Evolutionary conservation across 2,888 invertebrate species (phyloP).

Genomic region (Penaeus monodon): DNA sequence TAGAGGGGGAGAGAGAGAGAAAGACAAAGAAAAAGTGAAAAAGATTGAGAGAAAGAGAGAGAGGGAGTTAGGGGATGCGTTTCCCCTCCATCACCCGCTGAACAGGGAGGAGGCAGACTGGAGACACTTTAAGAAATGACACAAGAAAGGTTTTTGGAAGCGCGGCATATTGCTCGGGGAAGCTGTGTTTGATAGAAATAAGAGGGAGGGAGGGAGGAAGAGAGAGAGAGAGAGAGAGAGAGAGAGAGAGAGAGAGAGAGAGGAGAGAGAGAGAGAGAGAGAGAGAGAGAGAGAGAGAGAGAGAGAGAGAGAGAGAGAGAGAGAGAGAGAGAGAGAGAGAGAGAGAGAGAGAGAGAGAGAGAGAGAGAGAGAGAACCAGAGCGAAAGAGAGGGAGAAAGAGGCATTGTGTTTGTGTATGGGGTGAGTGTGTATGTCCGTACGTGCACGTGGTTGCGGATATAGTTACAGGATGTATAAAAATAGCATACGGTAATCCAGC

Average conservation of each 20-base stretch:
- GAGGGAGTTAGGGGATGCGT: no score
- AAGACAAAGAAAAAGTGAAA: no score
- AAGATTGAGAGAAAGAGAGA: no score
- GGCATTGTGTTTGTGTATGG: neutral
- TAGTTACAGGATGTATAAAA: neutral
- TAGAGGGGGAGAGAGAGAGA: no score
- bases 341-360: neutral
- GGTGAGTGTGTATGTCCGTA: neutral
- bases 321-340: no score
- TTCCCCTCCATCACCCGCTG: neutral
- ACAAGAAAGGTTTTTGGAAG: neutral
- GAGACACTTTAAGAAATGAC: neutral
- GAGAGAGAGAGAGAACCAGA: neutral
- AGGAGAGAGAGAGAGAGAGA: conserved; percentile 23
- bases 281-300: conserved; percentile 26
- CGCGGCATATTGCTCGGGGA: neutral
- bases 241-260: conserved; percentile 8
- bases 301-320: conserved; percentile 22
- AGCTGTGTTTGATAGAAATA: neutral
- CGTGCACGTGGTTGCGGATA: no score
- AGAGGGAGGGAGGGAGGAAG: neutral
- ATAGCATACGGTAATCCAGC: neutral
- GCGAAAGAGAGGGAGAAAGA: neutral
- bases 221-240: neutral
- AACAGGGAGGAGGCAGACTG: neutral